Conservation (phyloP, 1,140 invertebrate genomes). For the Tachypleus tridentatus region DNA sequence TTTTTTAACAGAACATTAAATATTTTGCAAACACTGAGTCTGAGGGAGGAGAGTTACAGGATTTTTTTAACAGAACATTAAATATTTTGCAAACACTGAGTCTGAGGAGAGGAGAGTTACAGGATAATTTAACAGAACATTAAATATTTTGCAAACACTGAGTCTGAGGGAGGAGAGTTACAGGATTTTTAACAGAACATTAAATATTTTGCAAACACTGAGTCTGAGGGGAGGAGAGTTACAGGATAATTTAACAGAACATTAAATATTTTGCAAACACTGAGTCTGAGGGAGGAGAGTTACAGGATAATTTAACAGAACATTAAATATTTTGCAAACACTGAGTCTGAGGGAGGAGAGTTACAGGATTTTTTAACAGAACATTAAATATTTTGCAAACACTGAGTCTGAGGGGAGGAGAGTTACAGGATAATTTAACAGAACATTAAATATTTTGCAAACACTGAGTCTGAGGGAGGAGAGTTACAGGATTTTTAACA, state of each 20-base stretch:
- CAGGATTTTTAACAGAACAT: not conserved
- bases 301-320: not conserved
- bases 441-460: not conserved
- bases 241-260: slow-evolving; percentile 4
- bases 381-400: not conserved
- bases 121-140: not conserved
- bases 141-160: not conserved
- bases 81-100: not conserved
- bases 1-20: not conserved
- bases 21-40: not conserved
- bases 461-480: too few relatives aligned
- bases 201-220: not conserved
- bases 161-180: not conserved
- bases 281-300: not conserved
- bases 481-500: slow-evolving; percentile 7
- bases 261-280: not conserved
- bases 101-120: slow-evolving; percentile 1
- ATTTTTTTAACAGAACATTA: not conserved
- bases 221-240: not conserved
- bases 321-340: not conserved
- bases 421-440: not conserved
- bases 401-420: not conserved
- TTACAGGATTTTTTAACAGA: slow-evolving; percentile 7
- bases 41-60: not conserved
- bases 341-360: not conserved